Evolutionary conservation across 2,888 invertebrate species (phyloP).

Genomic region (Amiota communis): DNA sequence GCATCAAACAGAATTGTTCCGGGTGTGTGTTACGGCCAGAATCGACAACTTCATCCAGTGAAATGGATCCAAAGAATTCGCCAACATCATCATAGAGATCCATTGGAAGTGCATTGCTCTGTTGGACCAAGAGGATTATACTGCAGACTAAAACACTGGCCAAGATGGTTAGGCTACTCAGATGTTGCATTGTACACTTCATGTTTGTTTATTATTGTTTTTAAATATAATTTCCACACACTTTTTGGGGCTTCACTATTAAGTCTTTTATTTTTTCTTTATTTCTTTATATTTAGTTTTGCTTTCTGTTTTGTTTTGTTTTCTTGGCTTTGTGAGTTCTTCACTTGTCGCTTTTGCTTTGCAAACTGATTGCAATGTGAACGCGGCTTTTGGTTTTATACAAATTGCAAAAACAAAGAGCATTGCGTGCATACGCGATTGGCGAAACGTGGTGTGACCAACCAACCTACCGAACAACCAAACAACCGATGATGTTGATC

Average conservation of each 20-base stretch:
- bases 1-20: conserved; percentile 71
- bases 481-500: conserved; percentile 34
- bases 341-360: conserved; percentile 42
- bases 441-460: conserved; percentile 53
- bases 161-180: conserved; percentile 36
- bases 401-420: conserved; percentile 36
- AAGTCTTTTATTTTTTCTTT: conserved; percentile 11
- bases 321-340: conserved; percentile 27
- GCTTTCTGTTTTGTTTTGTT: conserved; percentile 11
- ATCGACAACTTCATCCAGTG: conserved; percentile 67
- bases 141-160: conserved; percentile 31
- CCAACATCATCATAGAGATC: conserved; percentile 72
- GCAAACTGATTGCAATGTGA: conserved; percentile 55
- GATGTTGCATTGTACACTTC: conserved; percentile 34
- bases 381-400: conserved; percentile 61
- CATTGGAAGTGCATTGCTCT: conserved; percentile 57
- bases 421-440: conserved; percentile 6
- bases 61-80: conserved; percentile 71
- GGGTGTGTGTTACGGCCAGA: conserved; percentile 64
- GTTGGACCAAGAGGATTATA: conserved; percentile 36
- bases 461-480: too few relatives aligned
- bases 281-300: conserved; percentile 7
- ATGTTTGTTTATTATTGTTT: conserved; percentile 38
- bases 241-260: neutral
- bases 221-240: neutral